phyloP scores from a whole-genome alignment of 2,888 invertebrate species.

The Monoplex corrugatus region DNA sequence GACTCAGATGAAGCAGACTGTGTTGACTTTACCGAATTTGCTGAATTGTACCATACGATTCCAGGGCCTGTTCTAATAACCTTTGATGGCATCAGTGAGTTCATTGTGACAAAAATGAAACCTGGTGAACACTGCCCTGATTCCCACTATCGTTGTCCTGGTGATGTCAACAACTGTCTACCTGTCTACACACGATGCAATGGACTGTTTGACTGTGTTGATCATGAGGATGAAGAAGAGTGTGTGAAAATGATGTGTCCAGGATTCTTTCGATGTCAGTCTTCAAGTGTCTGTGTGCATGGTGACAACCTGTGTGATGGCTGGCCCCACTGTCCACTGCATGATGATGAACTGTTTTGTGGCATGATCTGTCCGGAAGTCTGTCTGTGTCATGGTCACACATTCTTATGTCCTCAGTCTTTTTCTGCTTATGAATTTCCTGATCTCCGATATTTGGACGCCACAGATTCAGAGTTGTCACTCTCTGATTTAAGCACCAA shows the following conservation, averaged over 20 bases:
- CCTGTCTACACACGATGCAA: slow-evolving; percentile 26
- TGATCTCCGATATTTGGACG: slow-evolving; percentile 2
- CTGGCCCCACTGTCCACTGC: background rate
- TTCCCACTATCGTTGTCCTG: slow-evolving; percentile 13
- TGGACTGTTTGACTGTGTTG: background rate
- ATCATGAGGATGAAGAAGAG: background rate
- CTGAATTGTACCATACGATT: background rate
- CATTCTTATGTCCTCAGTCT: background rate
- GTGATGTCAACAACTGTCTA: background rate
- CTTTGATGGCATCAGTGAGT: background rate
- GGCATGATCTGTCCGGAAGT: background rate
- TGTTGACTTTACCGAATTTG: background rate
- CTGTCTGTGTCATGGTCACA: slow-evolving; percentile 2
- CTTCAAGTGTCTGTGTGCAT: background rate
- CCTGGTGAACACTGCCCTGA: background rate
- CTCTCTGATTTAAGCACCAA: background rate
- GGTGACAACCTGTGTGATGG: slow-evolving; percentile 19
- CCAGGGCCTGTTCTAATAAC: background rate
- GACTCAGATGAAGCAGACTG: background rate
- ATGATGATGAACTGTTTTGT: background rate
- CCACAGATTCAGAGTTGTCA: background rate
- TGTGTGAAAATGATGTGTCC: background rate
- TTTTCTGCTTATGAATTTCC: background rate
- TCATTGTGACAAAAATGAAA: background rate
- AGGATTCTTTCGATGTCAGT: slow-evolving; percentile 1